Percentiles rank a stretch among this genome's conserved stretches.
Evolutionary conservation across 2,888 invertebrate genomes (phyloP).

Genomic region (Rhagophthalmus giganteus): DNA sequence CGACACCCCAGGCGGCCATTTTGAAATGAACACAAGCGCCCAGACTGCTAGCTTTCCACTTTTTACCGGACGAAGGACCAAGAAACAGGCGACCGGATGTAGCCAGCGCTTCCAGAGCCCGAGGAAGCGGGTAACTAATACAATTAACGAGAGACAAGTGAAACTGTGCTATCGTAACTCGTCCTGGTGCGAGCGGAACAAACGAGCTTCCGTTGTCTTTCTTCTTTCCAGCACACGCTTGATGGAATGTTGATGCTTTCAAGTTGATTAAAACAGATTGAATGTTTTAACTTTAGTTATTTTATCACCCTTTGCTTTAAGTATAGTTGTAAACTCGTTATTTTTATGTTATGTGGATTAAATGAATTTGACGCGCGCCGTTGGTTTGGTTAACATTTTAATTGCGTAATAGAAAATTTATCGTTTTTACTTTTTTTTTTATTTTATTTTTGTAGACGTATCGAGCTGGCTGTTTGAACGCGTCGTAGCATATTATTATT

Average conservation of each 20-base stretch:
- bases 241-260: slow-evolving; percentile 54
- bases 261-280: slow-evolving; percentile 58
- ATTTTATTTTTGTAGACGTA: slow-evolving; percentile 1
- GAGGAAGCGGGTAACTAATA: slow-evolving; percentile 57
- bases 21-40: slow-evolving; percentile 55
- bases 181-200: slow-evolving; percentile 42
- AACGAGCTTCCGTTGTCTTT: slow-evolving; percentile 33
- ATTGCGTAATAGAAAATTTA: no score
- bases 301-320: slow-evolving; percentile 34
- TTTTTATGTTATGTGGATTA: slow-evolving; percentile 29
- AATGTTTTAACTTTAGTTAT: slow-evolving; percentile 54
- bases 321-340: slow-evolving; percentile 31
- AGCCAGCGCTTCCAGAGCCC: slow-evolving; percentile 41
- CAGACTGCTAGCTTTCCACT: slow-evolving; percentile 42
- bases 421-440: no score
- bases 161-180: slow-evolving; percentile 59
- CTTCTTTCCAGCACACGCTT: slow-evolving; percentile 38
- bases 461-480: slow-evolving; percentile 19
- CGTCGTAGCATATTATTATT: slow-evolving; percentile 37
- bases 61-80: slow-evolving; percentile 39
- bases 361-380: no score
- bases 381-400: no score
- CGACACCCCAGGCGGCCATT: slow-evolving; percentile 60
- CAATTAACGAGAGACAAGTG: slow-evolving; percentile 59
- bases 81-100: slow-evolving; percentile 36